These are phyloP conservation scores for Cottoperca gobio DNA, from an alignment of 2,797 vertebrate species.

Conservation along the genomic window DNA sequence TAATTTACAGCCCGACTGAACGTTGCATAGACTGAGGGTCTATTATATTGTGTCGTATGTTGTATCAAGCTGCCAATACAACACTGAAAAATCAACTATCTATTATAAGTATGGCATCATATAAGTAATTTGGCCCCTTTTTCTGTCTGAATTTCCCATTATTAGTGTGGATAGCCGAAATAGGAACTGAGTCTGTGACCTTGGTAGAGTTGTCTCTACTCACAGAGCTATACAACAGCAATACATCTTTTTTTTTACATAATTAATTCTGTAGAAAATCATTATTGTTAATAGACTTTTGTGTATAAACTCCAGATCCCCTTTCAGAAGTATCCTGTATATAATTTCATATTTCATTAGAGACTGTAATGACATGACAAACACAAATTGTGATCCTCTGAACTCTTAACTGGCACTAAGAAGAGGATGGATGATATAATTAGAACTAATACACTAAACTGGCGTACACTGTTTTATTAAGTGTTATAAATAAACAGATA, in stretches of 20 bases:
- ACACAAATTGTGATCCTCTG: slow-evolving; percentile 2
- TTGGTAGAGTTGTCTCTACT: slow-evolving; percentile 4
- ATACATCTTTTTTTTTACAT: background rate
- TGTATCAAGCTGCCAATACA: slow-evolving; percentile 4
- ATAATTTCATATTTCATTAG: slow-evolving; percentile 24
- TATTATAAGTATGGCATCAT: slow-evolving; percentile 15
- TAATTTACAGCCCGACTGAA: slow-evolving; percentile 28
- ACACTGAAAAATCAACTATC: slow-evolving; percentile 25
- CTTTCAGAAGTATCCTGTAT: slow-evolving; percentile 11
- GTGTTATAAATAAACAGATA: slow-evolving; percentile 20
- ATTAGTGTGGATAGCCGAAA: slow-evolving; percentile 16
- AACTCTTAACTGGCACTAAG: background rate
- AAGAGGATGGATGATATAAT: background rate
- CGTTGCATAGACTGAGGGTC: slow-evolving; percentile 24
- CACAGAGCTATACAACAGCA: background rate
- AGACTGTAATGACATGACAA: slow-evolving; percentile 9
- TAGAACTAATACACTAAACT: background rate
- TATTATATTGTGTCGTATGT: slow-evolving; percentile 22
- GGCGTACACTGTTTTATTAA: slow-evolving; percentile 12
- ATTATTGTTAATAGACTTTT: background rate
- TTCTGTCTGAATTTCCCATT: slow-evolving; percentile 6
- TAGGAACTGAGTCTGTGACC: slow-evolving; percentile 18
- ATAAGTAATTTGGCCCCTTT: background rate
- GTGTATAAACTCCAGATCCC: too few relatives aligned
- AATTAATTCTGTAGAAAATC: slow-evolving; percentile 5